These are phyloP conservation scores for Mormyrus hasselquistii DNA, from an alignment of 2,797 vertebrate genomes.

Conservation along the genomic window DNA sequence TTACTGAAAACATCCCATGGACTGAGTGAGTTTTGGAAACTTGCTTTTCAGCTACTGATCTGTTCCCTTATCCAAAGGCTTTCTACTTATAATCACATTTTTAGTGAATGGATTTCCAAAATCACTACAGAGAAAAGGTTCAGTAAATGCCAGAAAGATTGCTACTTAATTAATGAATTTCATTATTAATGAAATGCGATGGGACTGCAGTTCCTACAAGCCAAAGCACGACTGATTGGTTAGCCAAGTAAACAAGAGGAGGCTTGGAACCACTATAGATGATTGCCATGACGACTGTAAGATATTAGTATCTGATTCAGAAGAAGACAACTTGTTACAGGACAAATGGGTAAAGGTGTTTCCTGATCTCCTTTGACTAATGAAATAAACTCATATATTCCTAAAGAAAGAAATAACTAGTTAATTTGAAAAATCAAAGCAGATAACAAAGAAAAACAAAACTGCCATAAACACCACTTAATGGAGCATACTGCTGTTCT, in stretches of 20 bases:
- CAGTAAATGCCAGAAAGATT: not conserved
- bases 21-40: not conserved
- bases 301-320: slow-evolving; percentile 21
- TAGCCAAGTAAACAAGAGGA: slow-evolving; percentile 6
- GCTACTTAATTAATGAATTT: not conserved
- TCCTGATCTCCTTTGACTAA: not conserved
- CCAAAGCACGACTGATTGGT: not conserved
- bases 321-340: slow-evolving; percentile 9
- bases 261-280: not conserved
- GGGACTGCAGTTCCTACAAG: not conserved
- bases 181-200: not conserved
- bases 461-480: slow-evolving; percentile 3
- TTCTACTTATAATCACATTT: not conserved
- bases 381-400: not conserved
- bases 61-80: not conserved
- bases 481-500: slow-evolving; percentile 17
- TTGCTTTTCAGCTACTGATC: not conserved
- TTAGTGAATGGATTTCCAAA: not conserved
- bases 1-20: not conserved
- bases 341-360: slow-evolving; percentile 4
- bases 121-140: not conserved
- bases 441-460: not conserved
- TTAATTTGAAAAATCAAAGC: not conserved
- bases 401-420: not conserved
- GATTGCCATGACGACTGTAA: not conserved